These are phyloP conservation scores for Drosophila santomea DNA, from an alignment of 1,140 invertebrate genomes.

Conservation along the genomic window DNA sequence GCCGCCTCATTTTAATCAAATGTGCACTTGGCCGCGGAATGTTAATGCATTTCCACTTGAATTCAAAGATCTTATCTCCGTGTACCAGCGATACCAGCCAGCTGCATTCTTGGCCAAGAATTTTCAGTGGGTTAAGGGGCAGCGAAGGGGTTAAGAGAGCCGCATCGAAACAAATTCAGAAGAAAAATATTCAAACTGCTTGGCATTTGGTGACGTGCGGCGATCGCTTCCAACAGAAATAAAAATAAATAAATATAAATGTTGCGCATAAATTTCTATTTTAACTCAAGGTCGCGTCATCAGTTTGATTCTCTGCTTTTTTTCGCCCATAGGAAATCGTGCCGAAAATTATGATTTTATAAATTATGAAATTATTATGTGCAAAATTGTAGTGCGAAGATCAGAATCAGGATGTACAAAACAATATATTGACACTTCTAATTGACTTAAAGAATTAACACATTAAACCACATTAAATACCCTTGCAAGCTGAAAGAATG, in stretches of 20 bases:
- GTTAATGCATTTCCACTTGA: conserved; percentile 53
- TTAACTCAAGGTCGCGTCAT: conserved; percentile 76
- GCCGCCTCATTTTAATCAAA: conserved; percentile 34
- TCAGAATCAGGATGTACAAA: neutral
- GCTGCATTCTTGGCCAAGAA: conserved; percentile 11
- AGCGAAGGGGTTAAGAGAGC: neutral
- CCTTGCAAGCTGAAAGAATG: too few species aligned
- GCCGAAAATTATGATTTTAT: neutral
- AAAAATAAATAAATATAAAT: conserved; percentile 40
- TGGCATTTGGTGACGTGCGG: conserved; percentile 56
- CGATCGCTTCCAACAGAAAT: conserved; percentile 22
- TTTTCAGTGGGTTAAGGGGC: conserved; percentile 4
- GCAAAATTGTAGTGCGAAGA: neutral
- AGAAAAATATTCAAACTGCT: conserved; percentile 34
- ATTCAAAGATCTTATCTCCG: conserved; percentile 41
- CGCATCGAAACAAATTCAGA: conserved; percentile 17
- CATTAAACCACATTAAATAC: too few species aligned
- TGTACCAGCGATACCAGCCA: conserved; percentile 15
- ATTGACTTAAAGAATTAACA: too few species aligned
- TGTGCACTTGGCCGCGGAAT: conserved; percentile 11
- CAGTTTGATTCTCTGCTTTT: conserved; percentile 40
- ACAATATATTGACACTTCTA: neutral
- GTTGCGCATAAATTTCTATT: conserved; percentile 75
- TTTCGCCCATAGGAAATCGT: neutral
- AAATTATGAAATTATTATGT: conserved; percentile 1